phyloP scores from a whole-genome alignment of 2,113 vertebrate genomes.

The Pelvicachromis taeniatus region DNA sequence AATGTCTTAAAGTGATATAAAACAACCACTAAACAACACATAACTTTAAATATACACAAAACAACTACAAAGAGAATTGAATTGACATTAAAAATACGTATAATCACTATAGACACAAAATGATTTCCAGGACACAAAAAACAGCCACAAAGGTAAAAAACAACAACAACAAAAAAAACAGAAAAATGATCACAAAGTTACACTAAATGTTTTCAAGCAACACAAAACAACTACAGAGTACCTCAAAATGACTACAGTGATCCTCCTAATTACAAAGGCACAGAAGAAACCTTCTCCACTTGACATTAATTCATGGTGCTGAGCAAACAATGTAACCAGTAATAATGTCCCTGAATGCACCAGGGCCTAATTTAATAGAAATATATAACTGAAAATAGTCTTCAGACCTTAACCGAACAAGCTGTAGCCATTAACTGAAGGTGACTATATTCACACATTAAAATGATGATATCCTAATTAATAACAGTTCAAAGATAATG shows the following conservation, averaged over 20 bases:
- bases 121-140: background rate
- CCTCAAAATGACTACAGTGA: background rate
- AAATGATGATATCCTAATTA: background rate
- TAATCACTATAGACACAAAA: background rate
- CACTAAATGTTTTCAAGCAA: background rate
- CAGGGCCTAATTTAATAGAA: background rate
- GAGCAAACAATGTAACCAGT: background rate
- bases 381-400: background rate
- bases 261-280: background rate
- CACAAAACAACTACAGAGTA: background rate
- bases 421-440: background rate
- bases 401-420: background rate
- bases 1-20: background rate
- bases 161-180: no score
- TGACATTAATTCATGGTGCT: background rate
- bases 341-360: background rate
- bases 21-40: background rate
- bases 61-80: background rate
- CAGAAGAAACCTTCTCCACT: background rate
- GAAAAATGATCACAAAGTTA: background rate
- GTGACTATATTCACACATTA: background rate
- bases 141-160: background rate
- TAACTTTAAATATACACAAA: background rate
- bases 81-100: accelerated
- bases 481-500: background rate